Percentiles rank a stretch among this genome's conserved stretches.
Conservation (phyloP, 2,797 vertebrate species). For the Darevskia nairensis region DNA sequence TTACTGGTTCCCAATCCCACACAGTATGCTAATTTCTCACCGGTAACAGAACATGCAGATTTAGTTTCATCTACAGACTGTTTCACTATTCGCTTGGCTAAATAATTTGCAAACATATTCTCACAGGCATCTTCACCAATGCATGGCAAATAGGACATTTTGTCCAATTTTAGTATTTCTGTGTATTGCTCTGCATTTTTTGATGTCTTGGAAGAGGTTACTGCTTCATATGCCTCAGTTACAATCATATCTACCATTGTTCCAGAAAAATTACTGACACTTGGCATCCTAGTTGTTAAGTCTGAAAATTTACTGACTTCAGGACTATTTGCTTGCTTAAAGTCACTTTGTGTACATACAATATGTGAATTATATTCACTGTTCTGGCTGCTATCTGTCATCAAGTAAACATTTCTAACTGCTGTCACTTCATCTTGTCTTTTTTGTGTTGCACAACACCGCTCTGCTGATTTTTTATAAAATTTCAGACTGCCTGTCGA, state of each 20-base stretch:
- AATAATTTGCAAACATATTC: conserved; percentile 70
- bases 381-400: conserved; percentile 55
- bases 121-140: conserved; percentile 67
- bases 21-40: conserved; percentile 59
- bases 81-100: conserved; percentile 76
- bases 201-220: conserved; percentile 85
- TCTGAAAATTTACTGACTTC: conserved; percentile 63
- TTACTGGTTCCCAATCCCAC: conserved; percentile 12
- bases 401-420: conserved; percentile 71
- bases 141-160: conserved; percentile 49
- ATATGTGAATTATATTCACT: conserved; percentile 49
- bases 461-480: conserved; percentile 57
- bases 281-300: conserved; percentile 44
- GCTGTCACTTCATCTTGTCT: conserved; percentile 65
- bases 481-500: conserved; percentile 70
- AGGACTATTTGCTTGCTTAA: conserved; percentile 48
- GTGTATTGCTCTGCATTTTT: conserved; percentile 84
- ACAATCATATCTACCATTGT: conserved; percentile 91
- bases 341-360: conserved; percentile 45
- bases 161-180: conserved; percentile 80
- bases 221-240: conserved; percentile 89
- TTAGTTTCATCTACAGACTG: conserved; percentile 74
- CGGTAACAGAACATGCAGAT: conserved; percentile 56
- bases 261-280: conserved; percentile 83
- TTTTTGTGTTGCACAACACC: conserved; percentile 43